phyloP scores from a whole-genome alignment of 2,888 invertebrate genomes.

The Trichogramma evanescens region DNA sequence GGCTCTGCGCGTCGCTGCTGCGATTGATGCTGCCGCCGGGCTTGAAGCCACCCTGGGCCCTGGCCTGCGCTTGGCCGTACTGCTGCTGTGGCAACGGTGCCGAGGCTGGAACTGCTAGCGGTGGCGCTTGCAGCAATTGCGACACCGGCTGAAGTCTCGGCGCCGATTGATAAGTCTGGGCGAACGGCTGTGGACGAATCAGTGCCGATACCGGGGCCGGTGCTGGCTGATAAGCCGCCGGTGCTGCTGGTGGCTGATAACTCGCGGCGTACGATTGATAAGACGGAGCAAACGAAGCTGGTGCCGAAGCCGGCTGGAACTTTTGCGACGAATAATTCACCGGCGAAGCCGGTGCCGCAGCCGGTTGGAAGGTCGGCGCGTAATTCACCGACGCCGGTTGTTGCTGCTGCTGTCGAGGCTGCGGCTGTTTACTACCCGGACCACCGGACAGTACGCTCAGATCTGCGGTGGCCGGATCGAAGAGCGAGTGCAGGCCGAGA shows the following conservation, averaged over 20 bases:
- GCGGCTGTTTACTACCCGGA: conserved; percentile 1
- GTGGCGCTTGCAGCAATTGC: no score
- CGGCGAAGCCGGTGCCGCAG: not conserved
- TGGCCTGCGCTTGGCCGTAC: not conserved
- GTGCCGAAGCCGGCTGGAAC: not conserved
- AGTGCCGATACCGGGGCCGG: no score
- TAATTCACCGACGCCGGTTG: not conserved
- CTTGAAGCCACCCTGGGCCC: not conserved
- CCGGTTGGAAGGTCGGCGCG: not conserved
- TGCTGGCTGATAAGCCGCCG: not conserved
- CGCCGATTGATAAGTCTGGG: no score
- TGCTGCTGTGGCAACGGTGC: not conserved
- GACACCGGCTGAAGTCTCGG: no score
- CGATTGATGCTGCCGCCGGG: not conserved
- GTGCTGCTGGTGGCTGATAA: not conserved
- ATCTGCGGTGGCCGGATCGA: conserved; percentile 57
- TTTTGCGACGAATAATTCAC: not conserved
- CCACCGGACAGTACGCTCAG: conserved; percentile 59
- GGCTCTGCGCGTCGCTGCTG: not conserved
- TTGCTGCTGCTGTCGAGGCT: not conserved
- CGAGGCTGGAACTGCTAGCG: no score
- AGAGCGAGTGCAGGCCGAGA: conserved; percentile 60
- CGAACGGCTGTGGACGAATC: no score
- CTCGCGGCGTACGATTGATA: not conserved
- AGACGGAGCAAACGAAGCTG: not conserved